Evolutionary conservation across 2,797 vertebrate species (phyloP).

Genomic region (Steatocranus sp.): DNA sequence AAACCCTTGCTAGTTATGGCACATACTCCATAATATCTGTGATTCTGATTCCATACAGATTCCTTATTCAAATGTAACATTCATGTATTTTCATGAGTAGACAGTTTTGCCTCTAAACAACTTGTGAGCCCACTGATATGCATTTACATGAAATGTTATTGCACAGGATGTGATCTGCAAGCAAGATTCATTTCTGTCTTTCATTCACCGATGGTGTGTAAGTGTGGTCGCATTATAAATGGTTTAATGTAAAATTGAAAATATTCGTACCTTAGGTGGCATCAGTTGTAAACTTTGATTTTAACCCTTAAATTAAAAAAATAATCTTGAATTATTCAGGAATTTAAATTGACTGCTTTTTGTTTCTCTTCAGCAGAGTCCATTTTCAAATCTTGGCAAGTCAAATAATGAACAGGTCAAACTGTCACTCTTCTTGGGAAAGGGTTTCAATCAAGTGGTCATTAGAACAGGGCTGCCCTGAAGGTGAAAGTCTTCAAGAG

Average conservation of each 20-base stretch:
- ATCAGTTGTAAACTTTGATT: not conserved
- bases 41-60: not conserved
- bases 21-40: not conserved
- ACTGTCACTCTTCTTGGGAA: not conserved
- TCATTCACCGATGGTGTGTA: not conserved
- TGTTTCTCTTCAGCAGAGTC: not conserved
- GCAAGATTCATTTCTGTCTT: not conserved
- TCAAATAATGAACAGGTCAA: conserved; percentile 25
- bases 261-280: not conserved
- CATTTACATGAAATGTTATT: not conserved
- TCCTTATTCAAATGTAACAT: not conserved
- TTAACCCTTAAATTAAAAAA: not conserved
- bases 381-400: conserved; percentile 16
- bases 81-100: not conserved
- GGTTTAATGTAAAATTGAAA: not conserved
- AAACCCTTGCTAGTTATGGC: not conserved
- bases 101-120: not conserved
- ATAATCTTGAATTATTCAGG: not conserved
- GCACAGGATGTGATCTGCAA: not conserved
- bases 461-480: not conserved
- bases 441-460: conserved; percentile 7
- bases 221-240: not conserved
- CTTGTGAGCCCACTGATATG: not conserved
- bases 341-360: not conserved
- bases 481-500: not conserved